phyloP scores from a whole-genome alignment of 1,140 invertebrate genomes.

The Musca vetustissima region DNA sequence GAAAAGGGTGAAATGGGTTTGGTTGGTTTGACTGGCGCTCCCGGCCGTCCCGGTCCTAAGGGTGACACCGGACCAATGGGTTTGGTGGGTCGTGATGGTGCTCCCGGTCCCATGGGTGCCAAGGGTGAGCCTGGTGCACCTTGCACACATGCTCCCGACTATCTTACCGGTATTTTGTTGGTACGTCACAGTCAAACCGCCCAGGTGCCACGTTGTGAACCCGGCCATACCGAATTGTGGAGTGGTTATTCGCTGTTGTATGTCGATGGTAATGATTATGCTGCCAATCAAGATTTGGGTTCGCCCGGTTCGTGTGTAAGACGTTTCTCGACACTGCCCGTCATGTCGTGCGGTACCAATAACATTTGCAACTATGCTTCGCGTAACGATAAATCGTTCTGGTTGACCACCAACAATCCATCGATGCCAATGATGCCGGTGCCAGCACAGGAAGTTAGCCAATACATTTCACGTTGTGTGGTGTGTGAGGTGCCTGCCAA shows the following conservation, averaged over 20 bases:
- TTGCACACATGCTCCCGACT: slow-evolving; percentile 70
- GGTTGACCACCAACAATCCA: slow-evolving; percentile 89
- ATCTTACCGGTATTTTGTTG: slow-evolving; percentile 84
- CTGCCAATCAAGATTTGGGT: slow-evolving; percentile 95
- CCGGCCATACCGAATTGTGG: slow-evolving; percentile 86
- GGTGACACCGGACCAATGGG: slow-evolving; percentile 65
- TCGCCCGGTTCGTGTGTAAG: slow-evolving; percentile 88
- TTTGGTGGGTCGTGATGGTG: slow-evolving; percentile 63
- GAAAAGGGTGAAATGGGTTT: slow-evolving; percentile 57
- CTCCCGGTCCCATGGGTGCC: slow-evolving; percentile 63
- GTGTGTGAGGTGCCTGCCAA: slow-evolving; percentile 93
- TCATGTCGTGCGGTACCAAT: slow-evolving; percentile 94
- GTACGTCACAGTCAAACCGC: slow-evolving; percentile 91
- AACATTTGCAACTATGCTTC: slow-evolving; percentile 97
- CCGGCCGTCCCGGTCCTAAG: slow-evolving; percentile 59
- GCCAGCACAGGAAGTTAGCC: slow-evolving; percentile 74
- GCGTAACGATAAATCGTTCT: slow-evolving; percentile 94
- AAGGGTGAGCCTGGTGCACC: slow-evolving; percentile 70
- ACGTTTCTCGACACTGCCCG: slow-evolving; percentile 97
- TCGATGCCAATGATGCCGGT: slow-evolving; percentile 92
- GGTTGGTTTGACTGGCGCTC: slow-evolving; percentile 55
- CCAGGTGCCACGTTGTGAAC: slow-evolving; percentile 78
- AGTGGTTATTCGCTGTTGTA: slow-evolving; percentile 95
- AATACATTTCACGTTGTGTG: slow-evolving; percentile 92
- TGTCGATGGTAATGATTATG: slow-evolving; percentile 94